Base-by-base conservation (phyloP, 2,797 vertebrate genomes). In the Sebastolobus alascanus region DNA sequence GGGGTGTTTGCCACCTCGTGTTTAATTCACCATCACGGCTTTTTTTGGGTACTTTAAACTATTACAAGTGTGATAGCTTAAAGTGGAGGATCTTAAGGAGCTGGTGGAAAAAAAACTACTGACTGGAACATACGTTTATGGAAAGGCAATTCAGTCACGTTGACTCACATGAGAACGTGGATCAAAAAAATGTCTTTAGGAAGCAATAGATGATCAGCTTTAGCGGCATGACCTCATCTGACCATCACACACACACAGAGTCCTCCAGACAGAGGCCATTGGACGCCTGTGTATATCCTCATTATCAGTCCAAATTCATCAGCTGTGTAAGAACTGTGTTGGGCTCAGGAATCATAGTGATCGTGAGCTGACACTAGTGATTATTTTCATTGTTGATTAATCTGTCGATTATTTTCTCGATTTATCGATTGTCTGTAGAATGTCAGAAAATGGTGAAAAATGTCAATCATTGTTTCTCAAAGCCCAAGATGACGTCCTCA, bases 181-280 rank as follows among this genome's bases (percentile, higher is more conserved):
- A 46, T 6, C 43, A 46, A 54, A 52, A 38, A 54, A 10, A 22
- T 54, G 9, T 54, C 50, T n/a, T 54, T n/a, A n/a, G n/a, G n/a
- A 54, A 54, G 50, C 20, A 54, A 54, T 9, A 52, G 50, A 52
- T 52, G 50, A 52, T 20, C 9, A 54, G 50, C 55, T 66, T 66
- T 25, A 46, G 54, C 35, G 14, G 12, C 2, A 11, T 70, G 35
- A 67, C 59, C 65, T 67, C 13, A 56, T 70, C 60, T 46, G 29
- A 54, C 50, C n/a, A 14, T 63, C 31, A 8, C 16, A 46, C 43
- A 46, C 25, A 33, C 25, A 33, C 52, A 75, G 10, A 46, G 65
- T 55, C 59, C 58, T 68, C 35, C 84, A 84, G 80, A 79, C 84
- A 75, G 80, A 87, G 4, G 25, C 65, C 54, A 6, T 25, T 77